Evolutionary conservation across 2,888 invertebrate species (phyloP).

Genomic region (Coenonympha arcania): DNA sequence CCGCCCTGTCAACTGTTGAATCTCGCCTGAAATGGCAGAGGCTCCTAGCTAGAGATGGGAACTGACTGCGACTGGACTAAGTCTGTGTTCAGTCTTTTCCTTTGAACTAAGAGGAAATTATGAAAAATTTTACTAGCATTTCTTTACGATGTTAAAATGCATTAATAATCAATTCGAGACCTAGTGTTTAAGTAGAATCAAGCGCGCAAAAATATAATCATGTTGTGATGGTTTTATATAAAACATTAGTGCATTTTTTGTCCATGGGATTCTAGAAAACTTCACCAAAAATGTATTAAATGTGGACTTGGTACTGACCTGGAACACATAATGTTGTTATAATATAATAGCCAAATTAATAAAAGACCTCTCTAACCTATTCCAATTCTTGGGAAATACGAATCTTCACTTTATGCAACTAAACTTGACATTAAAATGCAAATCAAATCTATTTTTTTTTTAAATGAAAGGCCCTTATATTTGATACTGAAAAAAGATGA

Average conservation of each 20-base stretch:
- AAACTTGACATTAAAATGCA: background rate
- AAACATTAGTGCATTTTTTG: conserved; percentile 9
- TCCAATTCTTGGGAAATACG: background rate
- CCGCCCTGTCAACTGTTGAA: conserved; percentile 74
- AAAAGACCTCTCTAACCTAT: conserved; percentile 4
- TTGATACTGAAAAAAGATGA: too few relatives aligned
- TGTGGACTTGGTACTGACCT: conserved; percentile 61
- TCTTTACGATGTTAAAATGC: background rate
- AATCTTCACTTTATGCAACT: background rate
- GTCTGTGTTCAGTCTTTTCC: background rate
- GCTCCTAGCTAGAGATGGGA: conserved; percentile 56
- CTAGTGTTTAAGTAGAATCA: background rate
- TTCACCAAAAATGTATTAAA: conserved; percentile 32
- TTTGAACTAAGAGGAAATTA: background rate
- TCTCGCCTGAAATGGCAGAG: conserved; percentile 68
- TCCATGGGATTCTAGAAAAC: conserved; percentile 18
- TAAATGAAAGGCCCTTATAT: too few relatives aligned
- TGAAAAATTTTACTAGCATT: background rate
- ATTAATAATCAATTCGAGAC: conserved; percentile 1
- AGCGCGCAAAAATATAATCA: conserved; percentile 5
- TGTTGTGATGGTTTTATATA: background rate
- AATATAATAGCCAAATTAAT: conserved; percentile 29
- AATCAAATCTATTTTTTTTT: background rate
- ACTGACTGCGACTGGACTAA: conserved; percentile 33
- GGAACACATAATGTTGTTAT: conserved; percentile 65